A percentile compares a stretch with the other conserved stretches of the same genome.
phyloP scores from a whole-genome alignment of 2,113 vertebrate genomes.

The Epinephelus fuscoguttatus region DNA sequence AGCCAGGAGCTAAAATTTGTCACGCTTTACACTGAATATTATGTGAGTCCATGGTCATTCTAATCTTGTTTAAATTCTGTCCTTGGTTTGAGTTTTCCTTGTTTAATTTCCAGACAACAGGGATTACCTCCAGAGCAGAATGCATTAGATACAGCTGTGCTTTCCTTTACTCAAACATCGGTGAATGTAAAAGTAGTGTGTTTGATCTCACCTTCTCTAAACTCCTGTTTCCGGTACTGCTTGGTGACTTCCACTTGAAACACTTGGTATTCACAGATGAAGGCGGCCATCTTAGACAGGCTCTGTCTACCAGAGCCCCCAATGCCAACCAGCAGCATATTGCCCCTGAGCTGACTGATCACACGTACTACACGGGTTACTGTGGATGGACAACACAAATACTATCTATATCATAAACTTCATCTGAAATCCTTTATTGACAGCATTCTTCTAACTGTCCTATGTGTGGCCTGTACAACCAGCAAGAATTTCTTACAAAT shows the following conservation, averaged over 20 bases:
- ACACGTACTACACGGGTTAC: constrained; percentile 89
- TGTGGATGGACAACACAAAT: constrained; percentile 56
- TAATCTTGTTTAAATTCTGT: not conserved
- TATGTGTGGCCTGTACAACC: not conserved
- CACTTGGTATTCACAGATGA: constrained; percentile 88
- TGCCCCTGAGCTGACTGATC: constrained; percentile 90
- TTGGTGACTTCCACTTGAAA: constrained; percentile 92
- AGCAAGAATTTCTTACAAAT: not conserved
- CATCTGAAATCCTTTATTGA: not conserved
- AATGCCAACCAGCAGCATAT: constrained; percentile 92
- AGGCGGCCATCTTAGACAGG: constrained; percentile 88
- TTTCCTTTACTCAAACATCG: constrained; percentile 4
- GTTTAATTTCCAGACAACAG: not conserved
- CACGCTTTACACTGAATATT: not conserved
- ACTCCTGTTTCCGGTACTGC: constrained; percentile 90
- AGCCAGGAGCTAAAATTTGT: not conserved
- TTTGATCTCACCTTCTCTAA: constrained; percentile 87
- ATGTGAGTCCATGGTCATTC: not conserved
- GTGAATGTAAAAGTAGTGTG: not conserved
- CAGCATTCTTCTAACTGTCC: not conserved
- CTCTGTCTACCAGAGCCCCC: constrained; percentile 92
- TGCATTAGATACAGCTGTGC: not conserved
- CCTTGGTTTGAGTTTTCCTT: not conserved
- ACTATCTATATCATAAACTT: not conserved
- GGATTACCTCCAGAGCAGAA: no score